Base-by-base conservation (phyloP, 2,797 vertebrate genomes). In the Microctenopoma stevenorrisi region DNA sequence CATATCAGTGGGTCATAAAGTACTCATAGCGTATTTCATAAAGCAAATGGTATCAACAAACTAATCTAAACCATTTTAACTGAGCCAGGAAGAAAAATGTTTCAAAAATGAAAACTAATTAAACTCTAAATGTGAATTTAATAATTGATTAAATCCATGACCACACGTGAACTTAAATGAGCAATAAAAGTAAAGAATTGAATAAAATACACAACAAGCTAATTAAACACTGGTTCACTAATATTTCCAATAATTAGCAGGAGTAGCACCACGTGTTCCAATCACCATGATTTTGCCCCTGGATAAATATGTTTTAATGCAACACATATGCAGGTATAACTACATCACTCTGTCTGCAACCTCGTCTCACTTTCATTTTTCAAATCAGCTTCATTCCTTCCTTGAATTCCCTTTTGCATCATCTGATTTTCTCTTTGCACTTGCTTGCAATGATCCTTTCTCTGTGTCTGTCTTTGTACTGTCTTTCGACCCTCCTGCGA, bases 361-460 rank as follows among this genome's bases (percentile, higher is more conserved):
- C 46, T 22, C 13, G 15, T 26, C 26, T 50, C 33, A 54, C 38
- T 53, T 59, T 12, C 28, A 28, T 68, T 67, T 64, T 47, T 13
- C 25, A 42, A 56, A 16, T 33, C 37, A 1, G 46, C 18, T 40
- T 50, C 33, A 52, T 54, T 28, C 12, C 30, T 7, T 63, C 5
- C 7, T 26, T 54, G 14, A 35, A 1, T 42, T 59, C 25, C 5
- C 49, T 49, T 67, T 56, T 62, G 38, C 35, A 40, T 69, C 7
- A 22, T 48, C 59, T 3, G 7, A 2, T 63, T 72, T 81, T 53
- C 37, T 6, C 13, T 56, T 52, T 48, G 58, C 12, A 35, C 61
- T 76, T 38, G 13, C 28, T 40, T 30, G 22, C 63, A 53, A 57
- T 72, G 37, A 67, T 62, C 66, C 38, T 62, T 25, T 54, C 47